These are phyloP conservation scores for Dendrolimus kikuchii DNA, from an alignment of 1,140 invertebrate genomes.

Conservation along the genomic window DNA sequence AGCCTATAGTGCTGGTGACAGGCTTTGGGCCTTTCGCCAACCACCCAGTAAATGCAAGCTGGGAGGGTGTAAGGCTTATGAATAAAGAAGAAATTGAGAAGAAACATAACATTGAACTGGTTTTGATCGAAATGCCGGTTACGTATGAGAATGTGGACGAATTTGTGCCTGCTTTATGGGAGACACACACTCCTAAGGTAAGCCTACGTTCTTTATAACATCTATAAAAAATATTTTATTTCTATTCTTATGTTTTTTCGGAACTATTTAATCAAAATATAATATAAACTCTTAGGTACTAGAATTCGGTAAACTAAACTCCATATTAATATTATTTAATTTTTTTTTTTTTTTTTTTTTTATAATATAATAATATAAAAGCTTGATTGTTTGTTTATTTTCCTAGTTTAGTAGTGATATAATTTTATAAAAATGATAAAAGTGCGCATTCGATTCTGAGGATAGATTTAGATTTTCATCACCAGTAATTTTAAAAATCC, in stretches of 20 bases:
- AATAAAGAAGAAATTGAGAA: constrained; percentile 62
- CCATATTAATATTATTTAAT: too few relatives aligned
- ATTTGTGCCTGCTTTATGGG: constrained; percentile 77
- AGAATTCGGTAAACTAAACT: too few relatives aligned
- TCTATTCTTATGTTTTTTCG: not conserved
- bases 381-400: too few relatives aligned
- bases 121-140: constrained; percentile 78
- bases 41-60: constrained; percentile 83
- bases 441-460: too few relatives aligned
- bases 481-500: too few relatives aligned
- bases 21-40: constrained; percentile 84
- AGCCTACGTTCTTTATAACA: constrained; percentile 12
- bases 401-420: too few relatives aligned
- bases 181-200: constrained; percentile 77
- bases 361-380: too few relatives aligned
- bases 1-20: constrained; percentile 73
- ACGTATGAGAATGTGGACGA: constrained; percentile 76
- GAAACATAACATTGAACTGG: constrained; percentile 71
- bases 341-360: too few relatives aligned
- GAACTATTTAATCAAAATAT: not conserved
- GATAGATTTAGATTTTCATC: too few relatives aligned
- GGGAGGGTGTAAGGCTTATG: constrained; percentile 80
- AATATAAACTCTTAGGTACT: too few relatives aligned
- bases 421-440: too few relatives aligned
- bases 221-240: not conserved